Evolutionary conservation across 30 jellyfish, hydroid and myxozoan genomes (phyloP).

Genomic region (Aurelia coerulea): DNA sequence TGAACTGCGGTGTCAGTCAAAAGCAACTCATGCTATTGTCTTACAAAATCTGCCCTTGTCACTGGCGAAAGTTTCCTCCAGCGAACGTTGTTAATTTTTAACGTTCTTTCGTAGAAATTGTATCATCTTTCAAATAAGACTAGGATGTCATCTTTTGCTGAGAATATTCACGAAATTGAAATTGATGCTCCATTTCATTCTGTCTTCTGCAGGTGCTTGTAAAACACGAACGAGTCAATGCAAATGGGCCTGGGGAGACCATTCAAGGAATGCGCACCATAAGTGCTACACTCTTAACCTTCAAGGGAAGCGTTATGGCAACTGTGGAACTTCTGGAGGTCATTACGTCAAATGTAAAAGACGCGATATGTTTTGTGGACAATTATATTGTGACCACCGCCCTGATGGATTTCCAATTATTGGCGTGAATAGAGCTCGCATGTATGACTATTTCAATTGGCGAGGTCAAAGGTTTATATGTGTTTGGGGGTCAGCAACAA

Average conservation of each 20-base stretch:
- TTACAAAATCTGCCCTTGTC: too few relatives aligned
- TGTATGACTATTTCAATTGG: too few relatives aligned
- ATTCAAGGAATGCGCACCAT: constrained; percentile 8
- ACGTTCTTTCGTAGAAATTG: too few relatives aligned
- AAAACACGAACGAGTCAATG: constrained; percentile 49
- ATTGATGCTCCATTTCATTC: too few relatives aligned
- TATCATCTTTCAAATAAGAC: too few relatives aligned
- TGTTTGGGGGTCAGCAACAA: constrained; percentile 17
- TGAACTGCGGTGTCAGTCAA: too few relatives aligned
- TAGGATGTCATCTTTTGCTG: too few relatives aligned
- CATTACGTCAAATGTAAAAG: constrained; percentile 15
- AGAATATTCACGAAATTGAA: too few relatives aligned
- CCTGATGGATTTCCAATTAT: constrained; percentile 25
- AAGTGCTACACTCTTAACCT: constrained; percentile 36
- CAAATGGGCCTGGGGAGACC: constrained; percentile 48
- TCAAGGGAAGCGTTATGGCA: constrained; percentile 52
- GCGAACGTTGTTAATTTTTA: too few relatives aligned
- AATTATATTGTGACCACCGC: constrained; percentile 19
- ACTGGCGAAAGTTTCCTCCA: too few relatives aligned
- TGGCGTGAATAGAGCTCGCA: constrained; percentile 25
- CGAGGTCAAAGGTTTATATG: constrained; percentile 4
- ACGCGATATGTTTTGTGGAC: constrained; percentile 38
- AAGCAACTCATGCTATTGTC: too few relatives aligned
- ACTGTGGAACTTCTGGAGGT: constrained; percentile 59
- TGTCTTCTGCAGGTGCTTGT: background rate